Percentiles rank a stretch among this genome's conserved stretches.
Conservation (phyloP, 2,888 invertebrate species). For the Spatulosminthurus flaviceps region DNA sequence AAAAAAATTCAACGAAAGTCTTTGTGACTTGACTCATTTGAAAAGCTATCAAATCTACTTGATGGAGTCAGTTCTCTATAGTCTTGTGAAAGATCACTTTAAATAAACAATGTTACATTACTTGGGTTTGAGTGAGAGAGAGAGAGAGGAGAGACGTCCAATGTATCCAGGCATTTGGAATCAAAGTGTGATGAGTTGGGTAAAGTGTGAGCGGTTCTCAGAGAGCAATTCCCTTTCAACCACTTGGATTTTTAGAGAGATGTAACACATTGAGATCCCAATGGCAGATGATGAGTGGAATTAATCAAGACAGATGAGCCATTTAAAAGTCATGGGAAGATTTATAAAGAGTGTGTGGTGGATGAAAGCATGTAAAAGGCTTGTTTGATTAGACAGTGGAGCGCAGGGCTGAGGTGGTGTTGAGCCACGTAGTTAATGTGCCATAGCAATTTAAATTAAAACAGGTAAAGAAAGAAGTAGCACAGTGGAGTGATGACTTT, state of each 20-base stretch:
- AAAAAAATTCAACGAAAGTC: background rate
- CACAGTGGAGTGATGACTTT: slow-evolving; percentile 20
- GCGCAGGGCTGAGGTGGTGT: background rate
- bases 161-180: background rate
- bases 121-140: no score
- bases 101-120: background rate
- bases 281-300: slow-evolving; percentile 9
- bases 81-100: no score
- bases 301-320: slow-evolving; percentile 4
- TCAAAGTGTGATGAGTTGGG: slow-evolving; percentile 21
- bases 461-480: slow-evolving; percentile 34
- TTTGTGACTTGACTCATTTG: background rate
- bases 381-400: background rate
- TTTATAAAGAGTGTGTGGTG: background rate
- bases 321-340: background rate
- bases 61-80: background rate
- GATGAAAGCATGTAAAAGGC: background rate
- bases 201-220: background rate
- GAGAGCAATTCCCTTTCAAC: background rate
- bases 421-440: background rate
- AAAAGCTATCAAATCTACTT: background rate
- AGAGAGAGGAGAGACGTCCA: background rate
- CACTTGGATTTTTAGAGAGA: background rate
- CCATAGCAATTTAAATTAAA: slow-evolving; percentile 27
- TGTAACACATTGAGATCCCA: background rate